A percentile compares a stretch with the other conserved stretches of the same genome.
Evolutionary conservation across 35 echinoderm and acorn worm species (phyloP).

Genomic region (Lytechinus pictus): DNA sequence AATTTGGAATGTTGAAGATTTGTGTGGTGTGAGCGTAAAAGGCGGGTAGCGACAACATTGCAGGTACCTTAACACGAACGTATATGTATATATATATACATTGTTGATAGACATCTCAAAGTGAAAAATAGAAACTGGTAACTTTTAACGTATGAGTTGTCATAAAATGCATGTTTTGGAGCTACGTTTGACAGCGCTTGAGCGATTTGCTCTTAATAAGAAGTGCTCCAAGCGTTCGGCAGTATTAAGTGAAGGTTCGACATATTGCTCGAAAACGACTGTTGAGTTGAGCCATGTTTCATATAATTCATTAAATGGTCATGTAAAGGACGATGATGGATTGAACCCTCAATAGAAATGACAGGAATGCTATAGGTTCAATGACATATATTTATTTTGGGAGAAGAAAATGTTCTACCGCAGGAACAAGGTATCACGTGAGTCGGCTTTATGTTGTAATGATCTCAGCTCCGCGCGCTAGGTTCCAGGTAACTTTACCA

Average conservation of each 20-base stretch:
- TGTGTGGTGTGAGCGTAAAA: neutral
- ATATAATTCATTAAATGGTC: neutral
- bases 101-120: neutral
- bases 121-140: neutral
- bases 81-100: neutral
- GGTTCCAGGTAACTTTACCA: neutral
- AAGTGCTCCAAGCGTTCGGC: neutral
- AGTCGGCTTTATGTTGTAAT: neutral
- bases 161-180: neutral
- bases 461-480: neutral
- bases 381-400: neutral
- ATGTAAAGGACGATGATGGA: neutral
- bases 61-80: neutral
- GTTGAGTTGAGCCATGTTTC: neutral
- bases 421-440: neutral
- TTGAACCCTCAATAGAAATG: neutral
- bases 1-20: constrained; percentile 5
- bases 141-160: neutral
- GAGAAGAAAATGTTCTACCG: neutral
- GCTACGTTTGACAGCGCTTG: neutral
- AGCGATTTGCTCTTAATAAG: neutral
- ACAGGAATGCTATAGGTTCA: neutral
- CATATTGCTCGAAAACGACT: neutral
- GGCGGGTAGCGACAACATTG: neutral
- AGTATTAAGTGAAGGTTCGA: neutral